Percentiles rank a stretch among this genome's conserved stretches.
Conservation (phyloP, 1,140 invertebrate species). For the Solen grandis region DNA sequence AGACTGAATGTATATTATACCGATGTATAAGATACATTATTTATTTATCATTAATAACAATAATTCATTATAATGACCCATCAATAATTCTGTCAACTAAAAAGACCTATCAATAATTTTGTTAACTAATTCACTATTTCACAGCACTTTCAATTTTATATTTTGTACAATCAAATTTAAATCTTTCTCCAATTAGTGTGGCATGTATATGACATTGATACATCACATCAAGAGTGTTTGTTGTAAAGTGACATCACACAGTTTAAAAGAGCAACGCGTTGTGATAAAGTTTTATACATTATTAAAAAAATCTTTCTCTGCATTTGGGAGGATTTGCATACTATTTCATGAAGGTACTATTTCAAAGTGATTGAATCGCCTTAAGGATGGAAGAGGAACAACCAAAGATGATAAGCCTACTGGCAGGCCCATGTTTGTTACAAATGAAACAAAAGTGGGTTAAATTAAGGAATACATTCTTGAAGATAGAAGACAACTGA, state of each 20-base stretch:
- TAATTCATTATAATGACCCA: no score
- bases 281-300: conserved; percentile 7
- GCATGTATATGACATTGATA: background rate
- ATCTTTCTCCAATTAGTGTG: background rate
- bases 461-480: no score
- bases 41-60: no score
- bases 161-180: conserved; percentile 5
- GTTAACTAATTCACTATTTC: conserved; percentile 2
- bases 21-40: no score
- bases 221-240: background rate
- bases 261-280: conserved; percentile 13
- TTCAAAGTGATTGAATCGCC: conserved; percentile 10
- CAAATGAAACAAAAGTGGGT: conserved; percentile 10
- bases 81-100: no score
- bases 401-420: conserved; percentile 12
- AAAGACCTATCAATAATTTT: conserved; percentile 19
- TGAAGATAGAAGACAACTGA: conserved; percentile 3
- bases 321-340: background rate
- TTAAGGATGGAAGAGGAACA: background rate
- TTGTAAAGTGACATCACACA: conserved; percentile 5
- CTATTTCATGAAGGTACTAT: background rate
- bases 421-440: conserved; percentile 23
- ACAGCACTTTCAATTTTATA: background rate
- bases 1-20: no score
- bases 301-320: conserved; percentile 1